Base-by-base conservation (phyloP, 2,113 vertebrate species). In the Sclerurus mexicanus region DNA sequence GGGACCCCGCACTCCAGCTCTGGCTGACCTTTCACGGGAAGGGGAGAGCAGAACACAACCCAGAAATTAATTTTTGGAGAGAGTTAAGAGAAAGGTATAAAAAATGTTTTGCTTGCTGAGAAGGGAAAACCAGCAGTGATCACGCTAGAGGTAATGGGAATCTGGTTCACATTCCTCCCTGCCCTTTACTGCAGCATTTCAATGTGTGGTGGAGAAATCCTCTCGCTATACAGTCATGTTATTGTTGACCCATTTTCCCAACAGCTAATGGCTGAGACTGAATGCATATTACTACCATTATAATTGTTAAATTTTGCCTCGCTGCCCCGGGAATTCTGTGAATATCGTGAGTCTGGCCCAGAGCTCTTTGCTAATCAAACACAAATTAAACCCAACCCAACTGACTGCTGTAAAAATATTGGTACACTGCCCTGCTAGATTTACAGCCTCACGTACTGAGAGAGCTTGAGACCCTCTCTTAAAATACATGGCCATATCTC, bases 361-460 rank as follows among this genome's bases (percentile, higher is more conserved):
- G 91, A 95, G 94, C 93, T 66, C 91, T 94, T 79, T 66, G 49
- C 87, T 96, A 97, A 96, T 95, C 95, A 95, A 95, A 95, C 93
- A 85, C 81, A 76, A 95, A 95, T 96, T 96, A 93, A 91, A 95
- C 69, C 69, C 64, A 93, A 72, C 71, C 66, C 93, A 82, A 62
- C 77, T 93, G 93, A 85, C 90, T 94, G 64, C 92, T 89, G 52
- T 80, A 82, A 82, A 95, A 95, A 72, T 89, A 90, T 30, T 44
- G 80, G n/a, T 92, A 33, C 7, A 0, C 62, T 96, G 90, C 68
- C 83, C 35, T 90, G 6, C 72, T 69, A 95, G 79, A 74, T 95
- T 95, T 93, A 95, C 15, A 35, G 60, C 44, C 53, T 63, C 3
- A 1, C 25, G 42, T 56, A 56, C 40, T 28, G 35, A 47, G 85